Conservation (phyloP, 2,888 invertebrate genomes). For the Merodon equestris region DNA sequence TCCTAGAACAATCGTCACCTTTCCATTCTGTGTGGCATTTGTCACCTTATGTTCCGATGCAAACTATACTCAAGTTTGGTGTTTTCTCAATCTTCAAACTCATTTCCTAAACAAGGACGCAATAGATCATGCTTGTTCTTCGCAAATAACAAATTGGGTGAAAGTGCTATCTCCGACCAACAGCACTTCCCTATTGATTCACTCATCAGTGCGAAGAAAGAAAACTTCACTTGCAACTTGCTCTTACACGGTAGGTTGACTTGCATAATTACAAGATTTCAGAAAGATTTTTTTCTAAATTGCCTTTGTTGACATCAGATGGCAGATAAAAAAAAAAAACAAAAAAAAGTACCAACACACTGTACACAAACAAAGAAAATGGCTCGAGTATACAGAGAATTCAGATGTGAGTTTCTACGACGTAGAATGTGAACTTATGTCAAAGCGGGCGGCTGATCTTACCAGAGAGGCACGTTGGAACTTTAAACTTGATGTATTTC, state of each 20-base stretch:
- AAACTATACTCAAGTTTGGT: too few relatives aligned
- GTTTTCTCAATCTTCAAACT: too few relatives aligned
- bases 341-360: conserved; percentile 27
- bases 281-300: conserved; percentile 4
- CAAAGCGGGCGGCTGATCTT: conserved; percentile 21
- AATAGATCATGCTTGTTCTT: too few relatives aligned
- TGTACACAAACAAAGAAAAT: conserved; percentile 38
- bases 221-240: neutral
- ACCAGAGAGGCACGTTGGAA: conserved; percentile 45
- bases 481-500: conserved; percentile 28
- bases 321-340: conserved; percentile 8
- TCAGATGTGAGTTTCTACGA: neutral
- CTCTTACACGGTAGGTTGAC: conserved; percentile 20
- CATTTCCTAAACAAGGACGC: too few relatives aligned
- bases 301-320: conserved; percentile 51
- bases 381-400: neutral
- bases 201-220: neutral
- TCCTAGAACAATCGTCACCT: too few relatives aligned
- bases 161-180: conserved; percentile 36
- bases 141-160: conserved; percentile 1
- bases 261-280: conserved; percentile 24
- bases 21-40: too few relatives aligned
- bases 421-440: too few relatives aligned
- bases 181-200: conserved; percentile 5
- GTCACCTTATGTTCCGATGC: too few relatives aligned